A percentile compares a stretch with the other conserved stretches of the same genome.
Conservation (phyloP, 1,140 invertebrate species). For the Meloidogyne hapla region DNA sequence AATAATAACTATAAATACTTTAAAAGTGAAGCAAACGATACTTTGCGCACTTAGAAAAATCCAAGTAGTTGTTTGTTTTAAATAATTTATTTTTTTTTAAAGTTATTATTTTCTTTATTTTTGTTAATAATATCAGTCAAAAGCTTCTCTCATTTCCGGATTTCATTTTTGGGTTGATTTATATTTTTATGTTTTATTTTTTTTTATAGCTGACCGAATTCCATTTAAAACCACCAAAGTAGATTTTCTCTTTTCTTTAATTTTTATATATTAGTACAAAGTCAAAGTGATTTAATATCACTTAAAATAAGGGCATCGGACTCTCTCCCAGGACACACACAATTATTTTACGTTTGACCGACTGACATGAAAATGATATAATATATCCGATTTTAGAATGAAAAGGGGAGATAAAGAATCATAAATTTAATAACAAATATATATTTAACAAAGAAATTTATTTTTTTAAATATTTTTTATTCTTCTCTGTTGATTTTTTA, state of each 20-base stretch:
- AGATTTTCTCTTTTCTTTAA: too few species aligned
- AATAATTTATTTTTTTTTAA: too few species aligned
- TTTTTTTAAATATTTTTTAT: too few species aligned
- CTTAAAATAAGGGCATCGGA: background rate
- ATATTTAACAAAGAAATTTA: too few species aligned
- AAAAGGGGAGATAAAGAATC: background rate
- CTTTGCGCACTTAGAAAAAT: background rate
- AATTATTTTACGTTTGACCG: background rate
- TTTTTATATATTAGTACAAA: background rate
- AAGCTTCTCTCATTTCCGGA: background rate
- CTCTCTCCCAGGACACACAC: too few species aligned
- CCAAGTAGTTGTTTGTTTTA: too few species aligned
- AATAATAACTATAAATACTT: background rate
- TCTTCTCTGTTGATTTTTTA: too few species aligned
- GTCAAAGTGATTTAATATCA: background rate
- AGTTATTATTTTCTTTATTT: background rate
- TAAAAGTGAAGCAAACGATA: background rate
- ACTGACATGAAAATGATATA: background rate
- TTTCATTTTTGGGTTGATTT: background rate
- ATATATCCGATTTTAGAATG: background rate
- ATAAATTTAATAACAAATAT: background rate
- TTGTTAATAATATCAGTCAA: too few species aligned
- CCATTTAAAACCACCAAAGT: background rate
- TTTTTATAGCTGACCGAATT: conserved; percentile 3
- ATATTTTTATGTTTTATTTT: too few species aligned